phyloP scores from a whole-genome alignment of 2,888 invertebrate species.

The Brachyptera risi region DNA sequence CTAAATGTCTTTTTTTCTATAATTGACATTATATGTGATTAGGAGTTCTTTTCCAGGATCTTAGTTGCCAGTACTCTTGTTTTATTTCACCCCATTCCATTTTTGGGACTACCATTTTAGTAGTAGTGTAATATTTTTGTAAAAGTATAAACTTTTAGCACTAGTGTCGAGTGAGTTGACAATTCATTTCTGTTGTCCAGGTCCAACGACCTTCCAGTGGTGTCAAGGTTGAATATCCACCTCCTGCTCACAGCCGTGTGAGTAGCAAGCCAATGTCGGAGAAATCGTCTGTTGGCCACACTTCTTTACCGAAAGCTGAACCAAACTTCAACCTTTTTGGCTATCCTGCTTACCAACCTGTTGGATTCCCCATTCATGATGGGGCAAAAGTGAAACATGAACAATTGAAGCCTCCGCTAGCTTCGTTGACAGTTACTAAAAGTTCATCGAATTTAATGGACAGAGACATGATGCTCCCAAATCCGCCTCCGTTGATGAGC shows the following conservation, averaged over 20 bases:
- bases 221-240: conserved; percentile 48
- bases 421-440: conserved; percentile 32
- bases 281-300: conserved; percentile 42
- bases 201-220: conserved; percentile 44
- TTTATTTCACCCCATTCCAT: too few relatives aligned
- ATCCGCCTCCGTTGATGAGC: conserved; percentile 62
- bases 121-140: not conserved
- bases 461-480: conserved; percentile 49
- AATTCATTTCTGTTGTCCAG: conserved; percentile 34
- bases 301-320: conserved; percentile 56
- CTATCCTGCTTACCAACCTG: conserved; percentile 55
- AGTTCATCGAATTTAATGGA: conserved; percentile 31
- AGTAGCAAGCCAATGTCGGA: conserved; percentile 37
- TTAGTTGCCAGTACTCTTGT: too few relatives aligned
- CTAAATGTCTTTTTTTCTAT: too few relatives aligned
- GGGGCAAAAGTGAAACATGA: conserved; percentile 61
- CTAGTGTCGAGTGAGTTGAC: not conserved
- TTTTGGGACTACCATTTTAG: conserved; percentile 7
- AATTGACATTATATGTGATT: too few relatives aligned
- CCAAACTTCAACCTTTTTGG: conserved; percentile 64
- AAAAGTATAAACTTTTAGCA: not conserved
- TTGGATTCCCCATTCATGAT: conserved; percentile 45
- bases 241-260: conserved; percentile 45
- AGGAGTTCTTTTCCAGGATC: too few relatives aligned
- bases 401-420: conserved; percentile 41